phyloP scores from a whole-genome alignment of 2,797 vertebrate species.

The Adrianichthys oophorus region DNA sequence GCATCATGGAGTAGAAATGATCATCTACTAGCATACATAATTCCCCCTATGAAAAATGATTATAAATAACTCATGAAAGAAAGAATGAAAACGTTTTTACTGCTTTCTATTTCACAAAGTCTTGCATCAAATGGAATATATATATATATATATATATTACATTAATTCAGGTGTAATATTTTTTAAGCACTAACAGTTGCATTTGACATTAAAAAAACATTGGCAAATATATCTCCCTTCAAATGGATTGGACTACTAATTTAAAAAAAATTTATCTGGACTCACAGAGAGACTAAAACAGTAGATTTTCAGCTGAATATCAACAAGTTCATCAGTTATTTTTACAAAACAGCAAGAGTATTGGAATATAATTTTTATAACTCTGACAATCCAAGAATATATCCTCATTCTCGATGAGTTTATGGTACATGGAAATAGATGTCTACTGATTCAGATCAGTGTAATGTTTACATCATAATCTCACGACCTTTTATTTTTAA shows the following conservation, averaged over 20 bases:
- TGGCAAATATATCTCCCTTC: no score
- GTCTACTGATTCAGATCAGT: conserved; percentile 14
- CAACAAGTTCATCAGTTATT: conserved; percentile 1
- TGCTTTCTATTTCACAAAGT: no score
- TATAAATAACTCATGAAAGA: no score
- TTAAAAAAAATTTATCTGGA: conserved; percentile 3
- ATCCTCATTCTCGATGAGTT: conserved; percentile 5
- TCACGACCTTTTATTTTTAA: conserved; percentile 49
- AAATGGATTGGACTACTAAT: conserved; percentile 4
- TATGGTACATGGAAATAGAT: conserved; percentile 7
- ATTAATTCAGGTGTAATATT: no score
- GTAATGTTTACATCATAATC: conserved; percentile 25
- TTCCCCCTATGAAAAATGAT: no score
- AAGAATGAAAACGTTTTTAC: no score
- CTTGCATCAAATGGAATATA: no score
- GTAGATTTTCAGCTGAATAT: conserved; percentile 14
- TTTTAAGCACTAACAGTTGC: no score
- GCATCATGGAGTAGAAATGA: no score
- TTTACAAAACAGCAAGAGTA: background rate
- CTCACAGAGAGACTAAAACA: conserved; percentile 8
- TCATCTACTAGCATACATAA: no score
- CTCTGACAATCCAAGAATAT: background rate
- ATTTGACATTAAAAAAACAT: no score
- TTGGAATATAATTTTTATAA: background rate
- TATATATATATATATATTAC: no score